Evolutionary conservation across 37 sponge, comb jelly and placozoan genomes (phyloP).

Genomic region (Crambe crambe): DNA sequence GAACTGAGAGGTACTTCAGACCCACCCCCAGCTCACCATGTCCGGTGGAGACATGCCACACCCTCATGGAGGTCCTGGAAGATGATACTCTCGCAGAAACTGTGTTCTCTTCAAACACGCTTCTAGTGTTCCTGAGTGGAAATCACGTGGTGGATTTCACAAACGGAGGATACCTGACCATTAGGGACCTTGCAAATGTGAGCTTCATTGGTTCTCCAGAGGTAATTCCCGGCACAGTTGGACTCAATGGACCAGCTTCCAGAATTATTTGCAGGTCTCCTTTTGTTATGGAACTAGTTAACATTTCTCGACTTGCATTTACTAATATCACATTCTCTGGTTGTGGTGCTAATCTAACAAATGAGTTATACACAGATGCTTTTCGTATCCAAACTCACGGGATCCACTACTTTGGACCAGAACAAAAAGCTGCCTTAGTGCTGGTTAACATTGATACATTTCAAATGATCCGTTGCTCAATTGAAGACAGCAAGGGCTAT

Average conservation of each 20-base stretch:
- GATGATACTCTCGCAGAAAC: no score
- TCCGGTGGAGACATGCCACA: no score
- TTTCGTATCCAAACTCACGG: constrained; percentile 9
- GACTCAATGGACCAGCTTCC: neutral
- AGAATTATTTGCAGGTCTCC: neutral
- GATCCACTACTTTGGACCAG: constrained; percentile 11
- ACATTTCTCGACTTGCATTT: neutral
- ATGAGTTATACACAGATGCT: neutral
- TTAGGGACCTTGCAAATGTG: neutral
- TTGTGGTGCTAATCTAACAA: neutral
- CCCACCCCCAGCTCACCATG: no score
- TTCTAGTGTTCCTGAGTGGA: no score
- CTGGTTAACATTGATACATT: no score
- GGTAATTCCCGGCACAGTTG: neutral
- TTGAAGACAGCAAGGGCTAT: no score
- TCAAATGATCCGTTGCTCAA: no score
- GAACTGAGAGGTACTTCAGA: no score
- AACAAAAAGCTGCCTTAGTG: no score
- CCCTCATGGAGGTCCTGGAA: no score
- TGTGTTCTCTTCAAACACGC: no score
- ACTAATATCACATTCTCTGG: neutral
- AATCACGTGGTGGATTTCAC: no score
- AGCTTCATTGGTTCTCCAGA: neutral
- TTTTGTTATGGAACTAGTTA: neutral
- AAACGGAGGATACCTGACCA: neutral